Conservation (phyloP, 1,140 invertebrate species). For the Pentalonia nigronervosa region DNA sequence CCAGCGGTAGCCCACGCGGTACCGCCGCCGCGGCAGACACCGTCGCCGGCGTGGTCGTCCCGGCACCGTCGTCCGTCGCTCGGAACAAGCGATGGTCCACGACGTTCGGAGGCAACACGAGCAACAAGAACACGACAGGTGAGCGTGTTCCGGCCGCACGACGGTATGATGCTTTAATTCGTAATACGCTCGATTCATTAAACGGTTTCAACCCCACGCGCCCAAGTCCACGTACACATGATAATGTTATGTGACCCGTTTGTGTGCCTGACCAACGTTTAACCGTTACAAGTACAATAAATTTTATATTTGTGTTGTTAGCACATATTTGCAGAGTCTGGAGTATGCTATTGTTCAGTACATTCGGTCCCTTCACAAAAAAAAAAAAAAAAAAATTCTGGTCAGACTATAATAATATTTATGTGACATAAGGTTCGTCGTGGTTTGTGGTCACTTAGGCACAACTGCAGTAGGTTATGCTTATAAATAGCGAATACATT, state of each 20-base stretch:
- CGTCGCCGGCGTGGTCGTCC: not conserved
- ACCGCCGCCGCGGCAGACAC: not conserved
- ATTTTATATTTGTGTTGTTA: not conserved
- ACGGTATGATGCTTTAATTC: not conserved
- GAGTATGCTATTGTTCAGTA: not conserved
- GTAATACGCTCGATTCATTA: not conserved
- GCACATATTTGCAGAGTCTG: not conserved
- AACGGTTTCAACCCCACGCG: too few relatives aligned
- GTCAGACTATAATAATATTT: too few relatives aligned
- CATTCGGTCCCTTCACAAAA: not conserved
- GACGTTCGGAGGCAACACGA: constrained; percentile 45
- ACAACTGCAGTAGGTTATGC: too few relatives aligned
- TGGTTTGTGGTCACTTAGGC: too few relatives aligned
- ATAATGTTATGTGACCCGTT: too few relatives aligned
- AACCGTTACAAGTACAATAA: not conserved
- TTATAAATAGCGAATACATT: too few relatives aligned
- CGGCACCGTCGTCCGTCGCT: not conserved
- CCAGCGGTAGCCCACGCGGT: not conserved
- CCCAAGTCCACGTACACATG: not conserved
- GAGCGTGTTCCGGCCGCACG: not conserved
- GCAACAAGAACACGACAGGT: constrained; percentile 31
- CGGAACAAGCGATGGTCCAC: constrained; percentile 50
- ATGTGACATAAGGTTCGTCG: too few relatives aligned
- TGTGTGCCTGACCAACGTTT: too few relatives aligned
- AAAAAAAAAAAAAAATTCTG: not conserved